phyloP scores from a whole-genome alignment of 2,888 invertebrate species.

The Xestobium rufovillosum region DNA sequence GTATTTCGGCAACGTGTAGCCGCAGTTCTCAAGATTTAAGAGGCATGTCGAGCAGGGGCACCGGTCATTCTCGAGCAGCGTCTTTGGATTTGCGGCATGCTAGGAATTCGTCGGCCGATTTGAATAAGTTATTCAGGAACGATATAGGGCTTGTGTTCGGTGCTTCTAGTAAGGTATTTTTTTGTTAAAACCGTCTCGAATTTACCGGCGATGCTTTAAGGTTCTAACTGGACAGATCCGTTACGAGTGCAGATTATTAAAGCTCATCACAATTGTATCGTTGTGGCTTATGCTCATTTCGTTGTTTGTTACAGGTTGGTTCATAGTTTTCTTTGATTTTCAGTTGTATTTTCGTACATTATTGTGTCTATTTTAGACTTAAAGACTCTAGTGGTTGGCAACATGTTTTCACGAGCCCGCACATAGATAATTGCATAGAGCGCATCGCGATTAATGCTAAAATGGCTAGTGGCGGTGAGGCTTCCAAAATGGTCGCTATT shows the following conservation, averaged over 20 bases:
- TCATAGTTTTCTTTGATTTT: neutral
- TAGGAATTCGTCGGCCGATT: conserved; percentile 66
- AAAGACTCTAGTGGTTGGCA: conserved; percentile 98
- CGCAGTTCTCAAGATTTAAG: conserved; percentile 46
- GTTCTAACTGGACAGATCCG: conserved; percentile 73
- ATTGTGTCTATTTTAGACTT: conserved; percentile 48
- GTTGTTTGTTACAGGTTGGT: conserved; percentile 83
- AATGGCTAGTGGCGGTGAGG: conserved; percentile 50
- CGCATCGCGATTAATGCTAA: conserved; percentile 82
- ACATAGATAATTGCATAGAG: conserved; percentile 83
- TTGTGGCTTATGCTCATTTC: conserved; percentile 92
- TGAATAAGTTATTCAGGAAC: conserved; percentile 63
- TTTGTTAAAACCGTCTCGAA: conserved; percentile 7
- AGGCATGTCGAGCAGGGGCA: conserved; percentile 38
- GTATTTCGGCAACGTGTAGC: conserved; percentile 41
- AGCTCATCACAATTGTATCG: conserved; percentile 97
- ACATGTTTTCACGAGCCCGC: conserved; percentile 86
- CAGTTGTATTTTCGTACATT: conserved; percentile 4
- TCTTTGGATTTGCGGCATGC: conserved; percentile 71
- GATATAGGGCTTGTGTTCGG: conserved; percentile 66
- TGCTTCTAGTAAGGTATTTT: conserved; percentile 38
- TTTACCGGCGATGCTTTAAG: conserved; percentile 47
- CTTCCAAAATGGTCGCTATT: conserved; percentile 75
- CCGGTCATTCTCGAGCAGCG: conserved; percentile 73
- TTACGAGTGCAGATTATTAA: conserved; percentile 86